Evolutionary conservation across 2,113 vertebrate genomes (phyloP).

Genomic region (Riparia riparia): DNA sequence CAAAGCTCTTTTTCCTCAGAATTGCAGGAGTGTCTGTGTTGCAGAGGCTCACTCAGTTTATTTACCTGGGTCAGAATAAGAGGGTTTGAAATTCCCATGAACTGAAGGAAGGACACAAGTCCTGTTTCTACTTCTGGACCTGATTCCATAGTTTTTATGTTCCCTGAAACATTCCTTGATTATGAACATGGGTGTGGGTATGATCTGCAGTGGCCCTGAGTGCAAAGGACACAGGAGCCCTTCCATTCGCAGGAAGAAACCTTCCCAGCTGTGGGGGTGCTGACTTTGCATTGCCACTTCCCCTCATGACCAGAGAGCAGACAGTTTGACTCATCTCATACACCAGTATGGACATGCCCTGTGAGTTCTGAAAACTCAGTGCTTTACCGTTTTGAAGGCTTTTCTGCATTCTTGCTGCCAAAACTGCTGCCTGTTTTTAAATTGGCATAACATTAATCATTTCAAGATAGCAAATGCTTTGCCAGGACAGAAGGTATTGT

Average conservation of each 20-base stretch:
- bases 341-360: background rate
- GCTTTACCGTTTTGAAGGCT: background rate
- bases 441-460: background rate
- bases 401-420: background rate
- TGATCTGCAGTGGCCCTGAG: accelerated
- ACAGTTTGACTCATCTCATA: background rate
- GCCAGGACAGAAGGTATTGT: background rate
- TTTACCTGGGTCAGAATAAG: background rate
- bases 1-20: background rate
- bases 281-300: background rate
- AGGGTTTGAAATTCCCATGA: background rate
- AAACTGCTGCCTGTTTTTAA: background rate
- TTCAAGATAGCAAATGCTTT: background rate
- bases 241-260: accelerated
- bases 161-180: background rate
- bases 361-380: background rate
- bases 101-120: background rate
- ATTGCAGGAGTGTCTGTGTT: background rate
- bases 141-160: background rate
- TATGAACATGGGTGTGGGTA: background rate
- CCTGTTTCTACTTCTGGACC: background rate
- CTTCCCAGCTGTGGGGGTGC: accelerated
- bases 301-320: background rate
- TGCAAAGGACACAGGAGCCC: accelerated
- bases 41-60: background rate